Conservation (phyloP, 1,140 invertebrate species). For the Teleogryllus occipitalis region DNA sequence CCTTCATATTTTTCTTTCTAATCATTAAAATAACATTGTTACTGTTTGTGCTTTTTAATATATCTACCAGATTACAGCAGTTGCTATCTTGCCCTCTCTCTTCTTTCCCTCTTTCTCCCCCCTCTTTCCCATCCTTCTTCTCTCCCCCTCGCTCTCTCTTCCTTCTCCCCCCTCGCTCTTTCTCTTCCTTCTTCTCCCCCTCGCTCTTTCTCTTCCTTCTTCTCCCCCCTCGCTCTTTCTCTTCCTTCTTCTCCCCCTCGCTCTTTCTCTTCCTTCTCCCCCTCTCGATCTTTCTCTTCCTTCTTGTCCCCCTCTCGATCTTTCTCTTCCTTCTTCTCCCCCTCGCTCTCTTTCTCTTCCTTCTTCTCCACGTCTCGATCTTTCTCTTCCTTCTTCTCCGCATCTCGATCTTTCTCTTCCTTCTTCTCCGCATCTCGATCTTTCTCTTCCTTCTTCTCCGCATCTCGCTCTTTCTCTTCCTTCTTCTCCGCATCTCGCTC, state of each 20-base stretch:
- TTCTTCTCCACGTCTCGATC: neutral
- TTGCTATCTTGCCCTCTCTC: too few relatives aligned
- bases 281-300: neutral
- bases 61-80: too few relatives aligned
- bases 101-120: too few relatives aligned
- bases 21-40: too few relatives aligned
- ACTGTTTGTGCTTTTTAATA: too few relatives aligned
- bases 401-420: too few relatives aligned
- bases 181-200: neutral
- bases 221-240: neutral
- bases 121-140: neutral
- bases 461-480: too few relatives aligned
- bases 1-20: too few relatives aligned
- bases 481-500: too few relatives aligned
- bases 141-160: neutral
- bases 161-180: neutral
- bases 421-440: too few relatives aligned
- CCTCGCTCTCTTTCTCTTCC: neutral
- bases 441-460: too few relatives aligned
- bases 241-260: neutral
- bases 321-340: neutral
- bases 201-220: neutral
- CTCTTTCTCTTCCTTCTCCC: neutral
- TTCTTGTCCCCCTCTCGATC: neutral
- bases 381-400: neutral